Evolutionary conservation across 2,113 vertebrate species (phyloP).

Genomic region (Phycodurus eques): DNA sequence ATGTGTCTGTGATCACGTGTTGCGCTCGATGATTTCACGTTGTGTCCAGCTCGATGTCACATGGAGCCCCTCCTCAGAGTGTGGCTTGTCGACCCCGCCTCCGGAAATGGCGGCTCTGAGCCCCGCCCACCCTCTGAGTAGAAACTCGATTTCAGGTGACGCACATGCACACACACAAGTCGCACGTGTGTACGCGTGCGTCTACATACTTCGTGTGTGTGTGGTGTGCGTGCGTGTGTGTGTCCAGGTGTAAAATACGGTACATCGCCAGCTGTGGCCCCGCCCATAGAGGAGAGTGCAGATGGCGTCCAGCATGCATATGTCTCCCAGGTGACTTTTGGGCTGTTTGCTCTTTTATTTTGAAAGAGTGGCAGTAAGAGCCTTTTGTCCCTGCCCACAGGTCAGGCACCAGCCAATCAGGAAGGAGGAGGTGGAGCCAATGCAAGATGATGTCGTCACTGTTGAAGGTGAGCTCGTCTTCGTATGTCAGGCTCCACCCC

Average conservation of each 20-base stretch:
- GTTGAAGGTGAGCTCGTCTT: constrained; percentile 29
- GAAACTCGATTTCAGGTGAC: constrained; percentile 78
- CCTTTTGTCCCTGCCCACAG: constrained; percentile 16
- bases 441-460: constrained; percentile 22
- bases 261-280: constrained; percentile 15
- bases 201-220: no score
- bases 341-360: not conserved
- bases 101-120: constrained; percentile 69
- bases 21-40: no score
- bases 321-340: constrained; percentile 22
- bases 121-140: constrained; percentile 73
- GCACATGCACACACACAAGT: constrained; percentile 3
- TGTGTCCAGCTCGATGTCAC: constrained; percentile 51
- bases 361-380: not conserved
- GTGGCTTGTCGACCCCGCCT: constrained; percentile 88
- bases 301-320: not conserved
- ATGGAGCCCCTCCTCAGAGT: constrained; percentile 88
- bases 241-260: constrained; percentile 41
- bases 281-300: constrained; percentile 1
- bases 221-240: not conserved
- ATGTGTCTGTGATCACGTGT: not conserved
- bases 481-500: not conserved
- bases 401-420: constrained; percentile 34
- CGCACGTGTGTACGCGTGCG: not conserved
- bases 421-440: constrained; percentile 10